A percentile compares a stretch with the other conserved stretches of the same genome.
phyloP scores from a whole-genome alignment of 2,113 vertebrate genomes.

The Cavia porcellus region DNA sequence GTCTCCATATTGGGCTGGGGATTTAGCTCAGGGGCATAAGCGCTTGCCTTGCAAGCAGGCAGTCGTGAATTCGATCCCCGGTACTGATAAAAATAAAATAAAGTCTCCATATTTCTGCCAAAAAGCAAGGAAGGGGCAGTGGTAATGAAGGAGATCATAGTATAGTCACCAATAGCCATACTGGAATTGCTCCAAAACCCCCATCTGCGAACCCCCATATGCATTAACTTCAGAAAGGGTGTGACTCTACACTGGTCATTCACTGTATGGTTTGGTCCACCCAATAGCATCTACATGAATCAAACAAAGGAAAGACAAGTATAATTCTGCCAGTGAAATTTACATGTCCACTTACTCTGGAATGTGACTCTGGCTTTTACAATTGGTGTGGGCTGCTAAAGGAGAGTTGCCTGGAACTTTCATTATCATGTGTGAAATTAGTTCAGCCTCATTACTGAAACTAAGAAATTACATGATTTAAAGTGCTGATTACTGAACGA shows the following conservation, averaged over 20 bases:
- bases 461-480: constrained; percentile 60
- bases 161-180: not conserved
- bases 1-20: no score
- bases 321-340: not conserved
- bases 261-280: not conserved
- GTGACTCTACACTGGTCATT: not conserved
- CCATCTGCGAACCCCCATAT: not conserved
- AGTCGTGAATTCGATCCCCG: no score
- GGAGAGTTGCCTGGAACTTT: constrained; percentile 12
- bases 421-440: constrained; percentile 26
- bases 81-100: no score
- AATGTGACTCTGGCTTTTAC: not conserved
- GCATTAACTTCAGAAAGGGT: not conserved
- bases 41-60: no score
- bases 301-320: not conserved
- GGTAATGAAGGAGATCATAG: not conserved
- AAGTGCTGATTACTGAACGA: not conserved
- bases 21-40: no score
- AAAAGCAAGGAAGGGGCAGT: not conserved
- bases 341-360: not conserved
- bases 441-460: not conserved
- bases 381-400: not conserved
- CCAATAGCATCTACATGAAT: not conserved
- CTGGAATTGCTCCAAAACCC: not conserved
- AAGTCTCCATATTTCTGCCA: no score